These are phyloP conservation scores for Drosophila tani DNA, from an alignment of 1,140 invertebrate genomes.

Conservation along the genomic window DNA sequence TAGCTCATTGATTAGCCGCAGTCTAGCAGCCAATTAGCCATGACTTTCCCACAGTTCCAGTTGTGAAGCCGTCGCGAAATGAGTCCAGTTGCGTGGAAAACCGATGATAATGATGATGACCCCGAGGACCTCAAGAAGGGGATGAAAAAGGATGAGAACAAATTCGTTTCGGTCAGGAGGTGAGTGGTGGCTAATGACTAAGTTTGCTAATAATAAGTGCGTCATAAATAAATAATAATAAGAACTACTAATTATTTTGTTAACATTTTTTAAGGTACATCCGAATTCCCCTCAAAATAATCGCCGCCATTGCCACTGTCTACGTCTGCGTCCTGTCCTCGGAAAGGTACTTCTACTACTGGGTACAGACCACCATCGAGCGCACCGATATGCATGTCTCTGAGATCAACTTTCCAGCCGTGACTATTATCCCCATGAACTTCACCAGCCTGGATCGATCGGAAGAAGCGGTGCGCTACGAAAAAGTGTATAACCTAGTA, in stretches of 20 bases:
- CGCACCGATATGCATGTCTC: constrained; percentile 75
- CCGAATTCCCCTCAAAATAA: constrained; percentile 27
- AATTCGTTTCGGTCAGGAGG: constrained; percentile 32
- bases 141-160: background rate
- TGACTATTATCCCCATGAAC: constrained; percentile 67
- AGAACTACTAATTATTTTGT: background rate
- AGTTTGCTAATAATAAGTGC: background rate
- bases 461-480: background rate
- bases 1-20: constrained; percentile 56
- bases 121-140: constrained; percentile 6
- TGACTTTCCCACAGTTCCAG: constrained; percentile 22
- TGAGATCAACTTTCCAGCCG: constrained; percentile 69
- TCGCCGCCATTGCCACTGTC: constrained; percentile 36
- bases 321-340: constrained; percentile 65
- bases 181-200: constrained; percentile 7
- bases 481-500: constrained; percentile 37
- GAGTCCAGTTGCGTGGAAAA: constrained; percentile 36
- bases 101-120: constrained; percentile 43
- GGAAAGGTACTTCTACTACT: constrained; percentile 72
- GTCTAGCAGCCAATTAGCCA: constrained; percentile 46
- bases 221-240: background rate
- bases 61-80: constrained; percentile 32
- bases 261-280: constrained; percentile 5
- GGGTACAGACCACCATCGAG: constrained; percentile 77
- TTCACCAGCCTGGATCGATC: constrained; percentile 5